phyloP scores from a whole-genome alignment of 53 echinoderm and acorn worm species.

The Paracentrotus lividus region DNA sequence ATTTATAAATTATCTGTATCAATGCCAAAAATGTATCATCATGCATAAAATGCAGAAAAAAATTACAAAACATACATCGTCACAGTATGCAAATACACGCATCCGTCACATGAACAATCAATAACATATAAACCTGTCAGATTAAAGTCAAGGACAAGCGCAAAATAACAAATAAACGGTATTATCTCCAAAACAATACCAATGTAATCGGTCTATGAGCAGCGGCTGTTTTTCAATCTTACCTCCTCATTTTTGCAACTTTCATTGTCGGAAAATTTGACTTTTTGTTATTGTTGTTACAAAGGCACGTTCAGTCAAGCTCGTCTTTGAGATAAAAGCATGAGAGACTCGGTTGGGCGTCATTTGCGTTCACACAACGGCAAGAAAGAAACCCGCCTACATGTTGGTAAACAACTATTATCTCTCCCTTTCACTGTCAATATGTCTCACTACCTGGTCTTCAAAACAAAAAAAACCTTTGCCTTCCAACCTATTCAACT shows the following conservation, averaged over 20 bases:
- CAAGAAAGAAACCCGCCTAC: constrained; percentile 17
- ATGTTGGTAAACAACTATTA: constrained; percentile 49
- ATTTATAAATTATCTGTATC: background rate
- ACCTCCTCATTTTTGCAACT: background rate
- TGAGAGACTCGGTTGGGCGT: constrained; percentile 12
- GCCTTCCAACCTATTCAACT: background rate
- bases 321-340: constrained; percentile 11
- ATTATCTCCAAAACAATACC: background rate
- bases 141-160: background rate
- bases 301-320: background rate
- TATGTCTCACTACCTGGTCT: background rate
- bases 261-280: background rate
- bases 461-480: background rate
- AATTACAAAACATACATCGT: background rate
- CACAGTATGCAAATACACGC: background rate
- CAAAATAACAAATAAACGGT: background rate
- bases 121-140: background rate
- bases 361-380: background rate
- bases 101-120: background rate
- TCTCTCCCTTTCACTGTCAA: background rate
- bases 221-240: background rate
- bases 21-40: background rate
- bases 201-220: background rate
- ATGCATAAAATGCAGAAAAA: background rate
- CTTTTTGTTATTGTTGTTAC: background rate